These are phyloP conservation scores for Trissolcus brochymenae DNA, from an alignment of 2,888 invertebrate genomes.

Conservation along the genomic window DNA sequence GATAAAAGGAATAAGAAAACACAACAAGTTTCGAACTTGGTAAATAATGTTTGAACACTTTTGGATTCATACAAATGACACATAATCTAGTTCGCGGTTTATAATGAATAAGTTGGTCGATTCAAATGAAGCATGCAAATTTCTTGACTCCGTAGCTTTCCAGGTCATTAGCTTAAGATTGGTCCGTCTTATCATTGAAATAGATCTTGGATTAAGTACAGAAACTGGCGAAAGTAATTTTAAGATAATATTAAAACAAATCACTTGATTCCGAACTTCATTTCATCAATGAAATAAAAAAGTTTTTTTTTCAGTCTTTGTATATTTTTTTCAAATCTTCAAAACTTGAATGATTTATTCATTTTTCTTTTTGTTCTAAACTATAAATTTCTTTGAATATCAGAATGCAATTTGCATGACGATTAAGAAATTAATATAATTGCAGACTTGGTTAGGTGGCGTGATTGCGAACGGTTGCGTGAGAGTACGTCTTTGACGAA, in stretches of 20 bases:
- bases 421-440: too few species aligned
- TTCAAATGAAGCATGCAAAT: slow-evolving; percentile 60
- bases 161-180: slow-evolving; percentile 60
- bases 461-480: too few species aligned
- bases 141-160: slow-evolving; percentile 59
- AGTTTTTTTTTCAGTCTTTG: background rate
- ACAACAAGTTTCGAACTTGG: too few species aligned
- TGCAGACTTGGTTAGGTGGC: too few species aligned
- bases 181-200: slow-evolving; percentile 58
- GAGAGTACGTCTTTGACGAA: too few species aligned
- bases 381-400: too few species aligned
- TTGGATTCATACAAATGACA: background rate
- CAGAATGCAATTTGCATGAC: too few species aligned
- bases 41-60: too few species aligned
- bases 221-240: slow-evolving; percentile 59
- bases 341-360: background rate
- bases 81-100: slow-evolving; percentile 19
- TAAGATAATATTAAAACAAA: slow-evolving; percentile 50
- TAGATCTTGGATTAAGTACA: slow-evolving; percentile 56
- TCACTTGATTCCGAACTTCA: slow-evolving; percentile 38
- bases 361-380: background rate
- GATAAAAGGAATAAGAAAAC: too few species aligned
- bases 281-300: background rate
- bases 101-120: slow-evolving; percentile 48
- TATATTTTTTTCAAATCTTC: background rate